phyloP scores from a whole-genome alignment of 2,888 invertebrate species.

The Linyphia triangularis region DNA sequence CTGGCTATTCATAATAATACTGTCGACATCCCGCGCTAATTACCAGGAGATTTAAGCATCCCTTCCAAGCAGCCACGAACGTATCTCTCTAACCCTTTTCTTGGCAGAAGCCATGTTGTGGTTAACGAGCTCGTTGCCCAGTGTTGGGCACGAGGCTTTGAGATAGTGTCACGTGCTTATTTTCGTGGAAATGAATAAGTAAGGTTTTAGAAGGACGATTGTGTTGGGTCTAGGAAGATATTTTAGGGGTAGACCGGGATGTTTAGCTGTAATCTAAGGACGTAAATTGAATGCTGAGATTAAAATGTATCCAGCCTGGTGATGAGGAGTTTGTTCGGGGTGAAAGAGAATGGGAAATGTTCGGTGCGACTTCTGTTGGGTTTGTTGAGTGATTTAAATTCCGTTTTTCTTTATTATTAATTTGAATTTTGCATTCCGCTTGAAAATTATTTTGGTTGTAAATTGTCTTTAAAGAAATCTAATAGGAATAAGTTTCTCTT shows the following conservation, averaged over 20 bases:
- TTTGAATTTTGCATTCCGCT: too few relatives aligned
- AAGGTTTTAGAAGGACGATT: conserved; percentile 1
- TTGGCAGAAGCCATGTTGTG: conserved; percentile 7
- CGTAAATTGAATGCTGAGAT: neutral
- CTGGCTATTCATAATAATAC: conserved; percentile 4
- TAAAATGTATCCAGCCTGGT: neutral
- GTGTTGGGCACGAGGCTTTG: conserved; percentile 15
- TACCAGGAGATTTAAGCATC: conserved; percentile 47
- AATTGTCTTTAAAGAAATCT: too few relatives aligned
- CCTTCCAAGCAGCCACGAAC: conserved; percentile 12
- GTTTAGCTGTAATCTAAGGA: too few relatives aligned
- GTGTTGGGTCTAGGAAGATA: conserved; percentile 1
- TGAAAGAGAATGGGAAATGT: neutral
- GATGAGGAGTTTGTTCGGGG: neutral
- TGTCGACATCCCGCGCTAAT: conserved; percentile 48
- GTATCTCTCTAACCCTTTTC: conserved; percentile 25
- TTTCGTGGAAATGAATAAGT: conserved; percentile 45
- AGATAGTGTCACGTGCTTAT: conserved; percentile 2
- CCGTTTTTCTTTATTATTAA: too few relatives aligned
- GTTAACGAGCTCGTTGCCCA: conserved; percentile 8
- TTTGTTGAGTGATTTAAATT: too few relatives aligned
- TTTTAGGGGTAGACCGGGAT: too few relatives aligned
- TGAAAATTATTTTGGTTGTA: too few relatives aligned
- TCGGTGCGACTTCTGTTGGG: too few relatives aligned
- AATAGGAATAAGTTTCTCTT: too few relatives aligned